phyloP scores from a whole-genome alignment of 2,888 invertebrate genomes.

The Eulithis prunata region DNA sequence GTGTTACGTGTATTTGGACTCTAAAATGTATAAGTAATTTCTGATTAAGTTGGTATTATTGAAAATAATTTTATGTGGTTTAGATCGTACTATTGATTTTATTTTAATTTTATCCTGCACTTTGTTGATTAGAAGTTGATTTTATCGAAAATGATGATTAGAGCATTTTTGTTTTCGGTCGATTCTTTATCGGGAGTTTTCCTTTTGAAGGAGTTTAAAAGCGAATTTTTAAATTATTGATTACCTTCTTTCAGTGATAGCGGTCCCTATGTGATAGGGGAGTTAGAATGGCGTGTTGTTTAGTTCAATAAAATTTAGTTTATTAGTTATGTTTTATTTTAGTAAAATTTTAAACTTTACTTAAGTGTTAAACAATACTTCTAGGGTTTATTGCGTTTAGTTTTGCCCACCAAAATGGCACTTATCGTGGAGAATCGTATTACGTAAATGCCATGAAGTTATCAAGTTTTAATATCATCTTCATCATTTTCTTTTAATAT shows the following conservation, averaged over 20 bases:
- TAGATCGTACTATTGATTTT: constrained; percentile 82
- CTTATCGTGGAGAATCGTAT: constrained; percentile 56
- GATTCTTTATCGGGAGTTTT: constrained; percentile 59
- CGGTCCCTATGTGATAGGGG: constrained; percentile 76
- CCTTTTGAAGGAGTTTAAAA: constrained; percentile 67
- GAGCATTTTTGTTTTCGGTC: constrained; percentile 75
- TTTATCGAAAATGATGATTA: constrained; percentile 73
- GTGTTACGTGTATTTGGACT: constrained; percentile 54
- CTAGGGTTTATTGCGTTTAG: constrained; percentile 78
- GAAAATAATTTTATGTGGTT: constrained; percentile 82
- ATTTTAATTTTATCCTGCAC: constrained; percentile 83
- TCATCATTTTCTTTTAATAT: constrained; percentile 56
- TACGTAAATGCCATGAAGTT: constrained; percentile 71
- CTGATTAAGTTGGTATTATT: constrained; percentile 83
- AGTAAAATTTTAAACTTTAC: constrained; percentile 83
- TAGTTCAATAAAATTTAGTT: constrained; percentile 81
- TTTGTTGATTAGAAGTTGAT: constrained; percentile 81
- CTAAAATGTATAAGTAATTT: constrained; percentile 74
- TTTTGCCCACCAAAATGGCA: constrained; percentile 82
- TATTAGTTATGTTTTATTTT: constrained; percentile 85
- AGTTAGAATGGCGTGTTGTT: constrained; percentile 78
- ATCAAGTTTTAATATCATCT: constrained; percentile 67
- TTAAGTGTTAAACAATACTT: constrained; percentile 83
- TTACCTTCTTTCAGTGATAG: constrained; percentile 80
- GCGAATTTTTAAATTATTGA: constrained; percentile 72